Percentiles rank a stretch among this genome's conserved stretches.
Conservation (phyloP, 2,797 vertebrate genomes). For the Glyptemys insculpta region DNA sequence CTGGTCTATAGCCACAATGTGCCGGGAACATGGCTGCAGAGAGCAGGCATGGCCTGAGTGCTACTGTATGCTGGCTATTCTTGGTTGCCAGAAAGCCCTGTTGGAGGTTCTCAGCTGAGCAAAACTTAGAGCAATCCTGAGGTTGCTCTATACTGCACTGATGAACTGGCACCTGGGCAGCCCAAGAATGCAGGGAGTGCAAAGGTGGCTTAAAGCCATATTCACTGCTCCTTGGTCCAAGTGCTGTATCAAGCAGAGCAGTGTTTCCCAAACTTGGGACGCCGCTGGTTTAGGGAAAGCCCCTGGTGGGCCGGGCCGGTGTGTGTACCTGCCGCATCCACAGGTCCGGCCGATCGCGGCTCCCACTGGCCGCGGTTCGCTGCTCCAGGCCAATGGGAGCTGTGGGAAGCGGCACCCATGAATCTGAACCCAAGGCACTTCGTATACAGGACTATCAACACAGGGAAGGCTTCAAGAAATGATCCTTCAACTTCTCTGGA, state of each 20-base stretch:
- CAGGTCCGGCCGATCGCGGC: no score
- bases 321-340: no score
- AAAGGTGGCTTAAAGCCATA: not conserved
- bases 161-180: not conserved
- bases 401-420: not conserved
- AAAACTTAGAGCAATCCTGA: not conserved
- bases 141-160: not conserved
- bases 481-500: not conserved
- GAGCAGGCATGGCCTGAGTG: not conserved
- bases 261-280: no score
- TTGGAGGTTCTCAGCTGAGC: not conserved
- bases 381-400: no score
- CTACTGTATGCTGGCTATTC: not conserved
- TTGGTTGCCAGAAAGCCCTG: not conserved
- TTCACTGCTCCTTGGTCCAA: not conserved
- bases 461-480: not conserved
- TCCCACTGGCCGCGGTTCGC: no score
- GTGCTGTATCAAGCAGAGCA: not conserved
- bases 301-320: no score
- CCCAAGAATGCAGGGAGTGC: not conserved
- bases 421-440: not conserved
- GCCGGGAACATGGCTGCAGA: not conserved
- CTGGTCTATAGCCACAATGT: not conserved
- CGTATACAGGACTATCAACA: not conserved
- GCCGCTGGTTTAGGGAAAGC: no score